Percentiles rank a stretch among this genome's conserved stretches.
phyloP scores from a whole-genome alignment of 2,797 vertebrate genomes.

The Urocyon cinereoargenteus region DNA sequence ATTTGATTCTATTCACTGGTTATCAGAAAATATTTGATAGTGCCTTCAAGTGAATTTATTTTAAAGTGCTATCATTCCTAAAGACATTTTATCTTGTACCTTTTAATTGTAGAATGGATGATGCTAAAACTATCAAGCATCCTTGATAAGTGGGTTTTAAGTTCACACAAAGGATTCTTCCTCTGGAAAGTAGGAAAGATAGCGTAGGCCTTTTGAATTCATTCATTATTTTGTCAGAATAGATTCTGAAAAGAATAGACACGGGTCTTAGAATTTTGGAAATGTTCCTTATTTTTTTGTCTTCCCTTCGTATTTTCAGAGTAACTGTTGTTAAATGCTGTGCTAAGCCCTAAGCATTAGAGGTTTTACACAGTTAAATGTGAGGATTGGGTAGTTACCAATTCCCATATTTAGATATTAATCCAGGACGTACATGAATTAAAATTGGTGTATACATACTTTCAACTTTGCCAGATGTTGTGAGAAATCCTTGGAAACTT shows the following conservation, averaged over 20 bases:
- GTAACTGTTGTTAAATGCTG: conserved; percentile 53
- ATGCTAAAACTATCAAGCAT: neutral
- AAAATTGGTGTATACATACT: conserved; percentile 31
- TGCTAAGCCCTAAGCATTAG: conserved; percentile 39
- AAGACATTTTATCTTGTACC: neutral
- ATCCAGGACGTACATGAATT: conserved; percentile 66
- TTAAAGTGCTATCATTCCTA: neutral
- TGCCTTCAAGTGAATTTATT: neutral
- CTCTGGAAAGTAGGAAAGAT: neutral
- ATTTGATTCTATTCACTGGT: neutral
- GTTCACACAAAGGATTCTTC: neutral
- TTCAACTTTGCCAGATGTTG: conserved; percentile 73
- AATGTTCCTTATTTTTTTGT: neutral
- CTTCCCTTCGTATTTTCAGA: neutral
- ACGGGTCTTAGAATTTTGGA: neutral
- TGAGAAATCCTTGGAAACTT: conserved; percentile 68
- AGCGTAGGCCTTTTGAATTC: neutral
- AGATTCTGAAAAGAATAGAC: neutral
- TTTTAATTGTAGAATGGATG: neutral
- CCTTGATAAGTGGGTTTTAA: neutral
- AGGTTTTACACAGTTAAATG: conserved; percentile 71
- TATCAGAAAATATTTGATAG: neutral
- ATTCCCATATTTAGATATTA: conserved; percentile 69
- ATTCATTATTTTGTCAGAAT: neutral
- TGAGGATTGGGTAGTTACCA: conserved; percentile 66